Base-by-base conservation (phyloP, 2,888 invertebrate genomes). In the Drosophila borealis region DNA sequence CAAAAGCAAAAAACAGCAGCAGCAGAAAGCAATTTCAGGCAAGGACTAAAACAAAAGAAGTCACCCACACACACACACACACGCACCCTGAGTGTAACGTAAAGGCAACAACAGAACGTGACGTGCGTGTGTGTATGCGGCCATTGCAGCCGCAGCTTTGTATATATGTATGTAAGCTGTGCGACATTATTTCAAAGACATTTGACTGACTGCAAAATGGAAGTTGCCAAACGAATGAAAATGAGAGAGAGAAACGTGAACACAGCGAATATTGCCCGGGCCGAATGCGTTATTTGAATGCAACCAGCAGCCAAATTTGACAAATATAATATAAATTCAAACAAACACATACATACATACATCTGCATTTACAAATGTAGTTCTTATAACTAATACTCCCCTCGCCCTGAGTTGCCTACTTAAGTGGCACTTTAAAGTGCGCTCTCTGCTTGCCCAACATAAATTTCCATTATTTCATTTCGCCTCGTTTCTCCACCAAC, bases 391-490 rank as follows among this genome's bases (percentile, higher is more conserved):
- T 45, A 59, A 44, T 19, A 10, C 45, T 19, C 14, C 48, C 41
- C 10, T 14, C 21, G 49, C 19, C 25, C 39, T 14, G 13, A 37
- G n/a, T 54, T 65, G 45, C 50, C 48, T 36, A 41, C 46, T 72
- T 56, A 69, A 77, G 69, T 69, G 62, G 53, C 56, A 76, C 75
- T 80, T 80, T 59, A 73, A 75, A 75, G 45, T 61, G 62, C 71
- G 71, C 78, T 78, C 77, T 69, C 62, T 59, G 64, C 61, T 76
- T 64, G 69, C 46, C 71, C 70, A 80, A 83, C 81, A 80, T 83
- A 80, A 81, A 78, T 86, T 86, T 82, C 69, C 86, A 78, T 82
- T 86, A 86, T 83, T 86, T 78, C 67, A 82, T 80, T 82, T 81
- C 76, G 79, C 70, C 55, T 69, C 80, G 72, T 78, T 80, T 86